These are phyloP conservation scores for Abscondita cerata DNA, from an alignment of 2,888 invertebrate species.

Conservation along the genomic window DNA sequence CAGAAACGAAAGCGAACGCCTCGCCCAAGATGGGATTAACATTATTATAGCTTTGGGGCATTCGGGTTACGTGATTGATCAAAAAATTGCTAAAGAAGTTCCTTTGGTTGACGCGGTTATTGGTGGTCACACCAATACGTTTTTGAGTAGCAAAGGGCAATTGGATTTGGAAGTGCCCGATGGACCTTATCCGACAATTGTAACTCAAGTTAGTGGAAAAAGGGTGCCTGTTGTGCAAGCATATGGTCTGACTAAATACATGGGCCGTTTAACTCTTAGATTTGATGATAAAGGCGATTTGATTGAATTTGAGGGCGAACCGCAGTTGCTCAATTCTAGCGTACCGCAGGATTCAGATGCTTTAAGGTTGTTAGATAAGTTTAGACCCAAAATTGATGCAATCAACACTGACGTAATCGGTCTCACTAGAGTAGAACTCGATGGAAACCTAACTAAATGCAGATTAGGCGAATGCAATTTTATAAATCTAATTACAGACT, in stretches of 20 bases:
- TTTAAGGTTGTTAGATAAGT: slow-evolving; percentile 66
- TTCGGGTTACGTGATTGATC: slow-evolving; percentile 81
- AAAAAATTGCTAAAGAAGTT: slow-evolving; percentile 77
- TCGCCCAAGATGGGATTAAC: slow-evolving; percentile 71
- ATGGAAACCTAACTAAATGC: slow-evolving; percentile 69
- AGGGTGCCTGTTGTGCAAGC: slow-evolving; percentile 86
- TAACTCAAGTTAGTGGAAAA: slow-evolving; percentile 73
- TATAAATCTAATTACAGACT: slow-evolving; percentile 82
- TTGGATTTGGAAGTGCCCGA: slow-evolving; percentile 75
- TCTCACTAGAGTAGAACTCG: slow-evolving; percentile 62
- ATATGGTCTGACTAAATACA: slow-evolving; percentile 89
- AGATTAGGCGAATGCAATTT: slow-evolving; percentile 81
- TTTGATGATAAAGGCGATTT: slow-evolving; percentile 80
- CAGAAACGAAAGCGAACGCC: slow-evolving; percentile 66
- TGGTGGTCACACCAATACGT: slow-evolving; percentile 92
- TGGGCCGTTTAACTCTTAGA: slow-evolving; percentile 74
- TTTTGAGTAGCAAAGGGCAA: slow-evolving; percentile 77
- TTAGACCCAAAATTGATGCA: slow-evolving; percentile 64
- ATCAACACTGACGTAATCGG: slow-evolving; percentile 69
- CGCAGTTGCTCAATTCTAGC: slow-evolving; percentile 72
- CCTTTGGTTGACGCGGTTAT: slow-evolving; percentile 85
- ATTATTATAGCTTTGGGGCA: slow-evolving; percentile 91
- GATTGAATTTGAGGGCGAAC: slow-evolving; percentile 71
- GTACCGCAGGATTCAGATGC: slow-evolving; percentile 73
- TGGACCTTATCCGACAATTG: slow-evolving; percentile 79